Evolutionary conservation across 2,797 vertebrate genomes (phyloP).

Genomic region (Serranus cabrilla): DNA sequence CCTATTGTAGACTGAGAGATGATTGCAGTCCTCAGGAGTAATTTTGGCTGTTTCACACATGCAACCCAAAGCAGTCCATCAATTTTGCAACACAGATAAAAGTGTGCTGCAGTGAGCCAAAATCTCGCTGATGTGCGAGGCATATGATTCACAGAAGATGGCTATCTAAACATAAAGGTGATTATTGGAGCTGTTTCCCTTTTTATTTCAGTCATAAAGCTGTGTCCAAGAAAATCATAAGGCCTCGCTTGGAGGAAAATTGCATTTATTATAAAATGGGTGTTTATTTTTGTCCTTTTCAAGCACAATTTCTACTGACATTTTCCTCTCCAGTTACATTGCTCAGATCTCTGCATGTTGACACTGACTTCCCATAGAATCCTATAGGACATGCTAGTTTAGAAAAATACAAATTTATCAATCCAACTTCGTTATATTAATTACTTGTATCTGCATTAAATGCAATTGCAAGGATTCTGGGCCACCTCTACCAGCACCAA

Average conservation of each 20-base stretch:
- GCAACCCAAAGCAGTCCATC: conserved; percentile 36
- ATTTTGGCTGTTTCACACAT: conserved; percentile 42
- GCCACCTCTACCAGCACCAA: background rate
- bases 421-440: background rate
- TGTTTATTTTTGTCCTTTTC: conserved; percentile 4
- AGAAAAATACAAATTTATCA: background rate
- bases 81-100: conserved; percentile 26
- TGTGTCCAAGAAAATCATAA: background rate
- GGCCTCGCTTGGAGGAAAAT: background rate
- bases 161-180: conserved; percentile 37
- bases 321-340: background rate
- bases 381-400: background rate
- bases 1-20: conserved; percentile 39
- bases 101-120: conserved; percentile 34
- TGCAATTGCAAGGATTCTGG: background rate
- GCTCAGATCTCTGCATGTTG: background rate
- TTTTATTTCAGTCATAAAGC: conserved; percentile 15
- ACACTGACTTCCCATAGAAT: conserved; percentile 3
- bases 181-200: background rate
- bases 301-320: background rate
- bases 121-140: conserved; percentile 27
- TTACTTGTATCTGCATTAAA: background rate
- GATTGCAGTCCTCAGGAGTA: conserved; percentile 38
- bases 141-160: conserved; percentile 21
- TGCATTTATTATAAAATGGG: background rate